Evolutionary conservation across 2,113 vertebrate species (phyloP).

Genomic region (Ariopsis seemanni): DNA sequence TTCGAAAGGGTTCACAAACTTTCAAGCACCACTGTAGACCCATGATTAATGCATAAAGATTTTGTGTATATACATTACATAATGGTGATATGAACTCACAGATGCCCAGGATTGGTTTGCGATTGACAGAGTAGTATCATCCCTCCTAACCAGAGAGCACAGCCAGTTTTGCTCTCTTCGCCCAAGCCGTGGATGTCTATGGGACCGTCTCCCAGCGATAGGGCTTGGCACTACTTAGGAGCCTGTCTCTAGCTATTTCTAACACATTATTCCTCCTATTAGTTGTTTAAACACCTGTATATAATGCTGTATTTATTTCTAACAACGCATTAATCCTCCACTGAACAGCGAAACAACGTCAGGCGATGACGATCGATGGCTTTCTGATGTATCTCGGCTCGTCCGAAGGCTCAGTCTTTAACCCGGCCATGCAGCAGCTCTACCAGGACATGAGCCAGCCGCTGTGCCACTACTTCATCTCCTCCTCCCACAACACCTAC

Average conservation of each 20-base stretch:
- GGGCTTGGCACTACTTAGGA: not conserved
- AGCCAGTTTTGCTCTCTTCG: not conserved
- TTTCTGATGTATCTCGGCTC: slow-evolving; percentile 90
- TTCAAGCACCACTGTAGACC: no score
- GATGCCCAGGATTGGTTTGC: no score
- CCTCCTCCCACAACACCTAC: slow-evolving; percentile 95
- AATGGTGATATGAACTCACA: no score
- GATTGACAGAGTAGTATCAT: not conserved
- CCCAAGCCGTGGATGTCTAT: no score
- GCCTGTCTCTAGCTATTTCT: not conserved
- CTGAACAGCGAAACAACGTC: slow-evolving; percentile 78
- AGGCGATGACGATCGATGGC: slow-evolving; percentile 84
- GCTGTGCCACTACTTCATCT: slow-evolving; percentile 90
- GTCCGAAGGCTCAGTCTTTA: slow-evolving; percentile 86
- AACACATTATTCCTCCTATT: not conserved
- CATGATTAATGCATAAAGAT: no score
- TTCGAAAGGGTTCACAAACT: no score
- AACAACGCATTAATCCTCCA: no score
- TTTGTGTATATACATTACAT: no score
- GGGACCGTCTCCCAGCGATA: not conserved
- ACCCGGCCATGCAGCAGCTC: slow-evolving; percentile 66
- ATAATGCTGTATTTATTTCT: not conserved
- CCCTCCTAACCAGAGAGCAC: not conserved
- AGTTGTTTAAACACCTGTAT: not conserved
- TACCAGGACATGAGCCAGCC: slow-evolving; percentile 91